Conservation (phyloP, 2,888 invertebrate genomes). For the Pecten maximus region DNA sequence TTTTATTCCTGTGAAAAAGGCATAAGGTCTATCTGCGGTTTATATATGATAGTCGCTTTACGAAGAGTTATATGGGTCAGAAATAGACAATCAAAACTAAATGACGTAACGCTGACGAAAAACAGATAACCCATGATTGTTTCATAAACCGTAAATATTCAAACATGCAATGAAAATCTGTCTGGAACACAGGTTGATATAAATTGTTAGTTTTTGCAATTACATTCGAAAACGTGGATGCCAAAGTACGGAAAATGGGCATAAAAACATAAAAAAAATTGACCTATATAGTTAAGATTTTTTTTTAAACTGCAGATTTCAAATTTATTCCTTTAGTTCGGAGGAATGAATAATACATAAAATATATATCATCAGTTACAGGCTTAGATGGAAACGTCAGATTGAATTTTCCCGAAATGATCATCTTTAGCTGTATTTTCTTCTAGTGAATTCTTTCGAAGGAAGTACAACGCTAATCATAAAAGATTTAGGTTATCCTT, state of each 20-base stretch:
- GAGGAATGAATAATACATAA: no score
- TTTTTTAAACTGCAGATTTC: no score
- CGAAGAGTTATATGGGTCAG: constrained; percentile 30
- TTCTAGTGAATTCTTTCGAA: no score
- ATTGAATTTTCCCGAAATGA: no score
- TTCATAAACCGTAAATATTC: background rate
- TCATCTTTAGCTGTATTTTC: no score
- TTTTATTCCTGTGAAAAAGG: constrained; percentile 11
- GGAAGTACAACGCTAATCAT: no score
- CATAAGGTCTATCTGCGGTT: background rate
- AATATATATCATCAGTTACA: no score
- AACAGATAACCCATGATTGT: background rate
- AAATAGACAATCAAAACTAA: background rate
- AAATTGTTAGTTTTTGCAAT: background rate
- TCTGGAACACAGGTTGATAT: background rate
- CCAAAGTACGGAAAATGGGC: background rate
- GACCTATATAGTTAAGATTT: no score
- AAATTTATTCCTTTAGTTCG: no score
- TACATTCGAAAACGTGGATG: background rate
- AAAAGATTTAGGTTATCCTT: no score
- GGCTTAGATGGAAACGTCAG: no score
- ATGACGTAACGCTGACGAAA: background rate
- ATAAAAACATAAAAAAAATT: no score
- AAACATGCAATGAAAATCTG: background rate
- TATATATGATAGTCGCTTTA: background rate